phyloP scores from a whole-genome alignment of 2,797 vertebrate species.

The Sarcophilus harrisii region DNA sequence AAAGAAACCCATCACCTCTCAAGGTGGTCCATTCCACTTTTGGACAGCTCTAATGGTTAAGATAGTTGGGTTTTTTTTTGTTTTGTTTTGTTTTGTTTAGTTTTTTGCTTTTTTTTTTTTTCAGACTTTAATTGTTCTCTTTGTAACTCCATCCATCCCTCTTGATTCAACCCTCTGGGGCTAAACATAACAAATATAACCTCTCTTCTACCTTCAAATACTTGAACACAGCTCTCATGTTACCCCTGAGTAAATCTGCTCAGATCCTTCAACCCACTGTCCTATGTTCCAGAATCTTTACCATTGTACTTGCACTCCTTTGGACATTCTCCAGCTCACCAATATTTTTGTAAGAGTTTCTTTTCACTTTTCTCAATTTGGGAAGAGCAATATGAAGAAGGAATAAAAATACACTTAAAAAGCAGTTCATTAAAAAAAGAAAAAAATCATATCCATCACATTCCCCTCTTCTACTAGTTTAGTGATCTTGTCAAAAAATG shows the following conservation, averaged over 20 bases:
- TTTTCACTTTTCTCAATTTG: not conserved
- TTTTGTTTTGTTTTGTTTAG: too few species aligned
- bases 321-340: not conserved
- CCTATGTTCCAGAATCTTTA: not conserved
- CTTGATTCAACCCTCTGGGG: not conserved
- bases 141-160: not conserved
- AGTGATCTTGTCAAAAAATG: not conserved
- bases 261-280: not conserved
- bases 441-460: not conserved
- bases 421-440: not conserved
- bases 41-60: not conserved
- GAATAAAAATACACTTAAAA: not conserved
- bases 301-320: not conserved
- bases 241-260: not conserved
- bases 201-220: not conserved
- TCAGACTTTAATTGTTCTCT: not conserved
- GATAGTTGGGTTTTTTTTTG: not conserved
- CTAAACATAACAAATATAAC: not conserved
- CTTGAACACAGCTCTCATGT: not conserved
- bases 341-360: not conserved
- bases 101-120: not conserved
- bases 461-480: not conserved
- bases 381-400: too few species aligned
- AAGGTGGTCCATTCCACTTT: not conserved
- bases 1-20: not conserved